These are phyloP conservation scores for Ochropacha duplaris DNA, from an alignment of 2,888 invertebrate genomes.

Conservation along the genomic window DNA sequence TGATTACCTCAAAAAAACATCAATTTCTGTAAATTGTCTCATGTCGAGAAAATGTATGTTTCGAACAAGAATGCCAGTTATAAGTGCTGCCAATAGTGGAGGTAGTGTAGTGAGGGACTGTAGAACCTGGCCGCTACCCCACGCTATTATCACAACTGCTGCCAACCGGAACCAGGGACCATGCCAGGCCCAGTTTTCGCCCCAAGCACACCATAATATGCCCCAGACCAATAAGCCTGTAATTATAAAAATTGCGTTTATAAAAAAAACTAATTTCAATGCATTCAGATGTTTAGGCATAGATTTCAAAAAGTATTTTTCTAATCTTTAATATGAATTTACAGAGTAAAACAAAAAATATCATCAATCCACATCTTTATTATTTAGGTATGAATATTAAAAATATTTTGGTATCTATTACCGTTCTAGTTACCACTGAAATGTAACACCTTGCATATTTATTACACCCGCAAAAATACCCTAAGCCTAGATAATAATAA, in stretches of 20 bases:
- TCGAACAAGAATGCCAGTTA: slow-evolving; percentile 65
- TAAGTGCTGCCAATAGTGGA: slow-evolving; percentile 60
- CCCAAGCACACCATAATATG: slow-evolving; percentile 57
- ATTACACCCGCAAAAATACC: too few relatives aligned
- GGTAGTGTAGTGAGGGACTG: slow-evolving; percentile 60
- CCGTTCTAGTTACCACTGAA: too few relatives aligned
- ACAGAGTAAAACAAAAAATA: too few relatives aligned
- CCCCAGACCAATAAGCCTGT: slow-evolving; percentile 64
- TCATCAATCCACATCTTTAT: too few relatives aligned
- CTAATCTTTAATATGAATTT: too few relatives aligned
- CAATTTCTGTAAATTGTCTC: slow-evolving; percentile 58
- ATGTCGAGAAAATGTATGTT: slow-evolving; percentile 66
- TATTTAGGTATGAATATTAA: too few relatives aligned
- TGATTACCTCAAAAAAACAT: slow-evolving; percentile 63
- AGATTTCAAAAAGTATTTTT: too few relatives aligned
- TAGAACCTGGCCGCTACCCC: slow-evolving; percentile 57
- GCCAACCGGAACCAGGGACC: slow-evolving; percentile 62
- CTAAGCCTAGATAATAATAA: too few relatives aligned
- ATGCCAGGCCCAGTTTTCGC: slow-evolving; percentile 60
- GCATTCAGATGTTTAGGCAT: too few relatives aligned
- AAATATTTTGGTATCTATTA: too few relatives aligned
- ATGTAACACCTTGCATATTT: too few relatives aligned
- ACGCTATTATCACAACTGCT: slow-evolving; percentile 53
- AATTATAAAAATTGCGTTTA: slow-evolving; percentile 9
- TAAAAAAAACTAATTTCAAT: too few relatives aligned